Conservation (phyloP, 2,888 invertebrate genomes). For the Bimastos eiseni region DNA sequence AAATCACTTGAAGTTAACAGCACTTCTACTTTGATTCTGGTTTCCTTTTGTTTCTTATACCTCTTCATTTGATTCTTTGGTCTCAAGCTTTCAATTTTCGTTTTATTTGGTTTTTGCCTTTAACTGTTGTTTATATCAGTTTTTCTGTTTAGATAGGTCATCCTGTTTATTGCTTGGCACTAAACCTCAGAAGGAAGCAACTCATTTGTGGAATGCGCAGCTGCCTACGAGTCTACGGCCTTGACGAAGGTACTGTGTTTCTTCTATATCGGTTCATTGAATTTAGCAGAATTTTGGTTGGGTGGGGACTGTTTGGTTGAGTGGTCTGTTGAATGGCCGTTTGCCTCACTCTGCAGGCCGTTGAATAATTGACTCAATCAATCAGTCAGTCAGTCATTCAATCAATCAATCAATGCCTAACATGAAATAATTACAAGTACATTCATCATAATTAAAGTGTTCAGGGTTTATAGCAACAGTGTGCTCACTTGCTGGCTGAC, state of each 20-base stretch:
- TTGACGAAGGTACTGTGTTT: conserved; percentile 54
- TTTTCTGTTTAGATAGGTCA: conserved; percentile 51
- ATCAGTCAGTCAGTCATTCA: too few species aligned
- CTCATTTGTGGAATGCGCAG: conserved; percentile 59
- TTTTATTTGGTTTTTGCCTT: not conserved
- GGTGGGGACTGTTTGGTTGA: not conserved
- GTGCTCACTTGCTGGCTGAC: too few species aligned
- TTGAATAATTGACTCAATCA: too few species aligned
- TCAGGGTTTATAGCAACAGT: too few species aligned
- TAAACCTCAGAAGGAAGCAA: conserved; percentile 56
- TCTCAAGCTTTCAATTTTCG: not conserved
- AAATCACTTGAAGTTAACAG: not conserved
- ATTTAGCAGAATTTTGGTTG: not conserved
- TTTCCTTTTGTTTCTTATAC: not conserved
- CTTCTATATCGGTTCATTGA: not conserved
- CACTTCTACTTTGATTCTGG: not conserved
- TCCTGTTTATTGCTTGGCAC: conserved; percentile 60
- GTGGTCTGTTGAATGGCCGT: too few species aligned
- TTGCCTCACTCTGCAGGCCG: too few species aligned
- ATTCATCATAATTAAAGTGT: too few species aligned
- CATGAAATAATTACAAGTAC: too few species aligned
- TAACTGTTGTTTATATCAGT: not conserved
- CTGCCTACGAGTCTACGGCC: conserved; percentile 55
- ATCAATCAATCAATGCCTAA: too few species aligned
- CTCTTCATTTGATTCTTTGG: not conserved